Evolutionary conservation across 2,113 vertebrate species (phyloP), one percentile per base, ranked within the genome.

Genomic region (Rhinolophus sinicus): DNA sequence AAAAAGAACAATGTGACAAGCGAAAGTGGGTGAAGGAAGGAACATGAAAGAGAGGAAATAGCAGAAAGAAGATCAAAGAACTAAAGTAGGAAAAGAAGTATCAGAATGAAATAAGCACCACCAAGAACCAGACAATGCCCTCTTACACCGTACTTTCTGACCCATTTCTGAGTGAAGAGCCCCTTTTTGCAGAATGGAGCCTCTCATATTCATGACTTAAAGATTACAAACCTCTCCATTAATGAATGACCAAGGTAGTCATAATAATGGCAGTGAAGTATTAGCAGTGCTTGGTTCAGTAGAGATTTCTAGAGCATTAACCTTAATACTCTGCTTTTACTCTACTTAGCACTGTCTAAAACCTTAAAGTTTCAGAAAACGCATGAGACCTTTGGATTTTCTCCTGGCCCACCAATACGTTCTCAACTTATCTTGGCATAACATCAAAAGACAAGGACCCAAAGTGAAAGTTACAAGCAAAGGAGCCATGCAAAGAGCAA

Each of bases 321-420:
- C 73, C 92, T 67, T 78, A 92, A 83, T 75, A 89, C 70, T 82
- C 89, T 93, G 38, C 81, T 80, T 87, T 94, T 56, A 15, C 67
- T 58, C 80, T 92, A 81, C 88, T 70, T 78, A 95, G 62, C 38
- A n/a, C 40, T 62, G 77, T 88, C 88, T 83, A 78, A 88, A 72
- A 26, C 47, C 54, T 38, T 86, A 87, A 19, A 93, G 40, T 81
- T 96, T 97, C 77, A 94, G 77, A 97, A 94, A 98, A n/a, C 65
- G 80, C 78, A 60, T 54, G 85, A 95, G 96, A 97, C 2, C 6
- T 85, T 67, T 82, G 97, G 56, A 56, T 95, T 97, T 97, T 75
- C 87, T 96, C 64, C 93, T 62, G 95, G 35, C 62, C 64, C 62
- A 86, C 94, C 94, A 78, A 11, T 81, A 18, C 54, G 56, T 87